Conservation (phyloP, 1,140 invertebrate species). For the Musca vetustissima region DNA sequence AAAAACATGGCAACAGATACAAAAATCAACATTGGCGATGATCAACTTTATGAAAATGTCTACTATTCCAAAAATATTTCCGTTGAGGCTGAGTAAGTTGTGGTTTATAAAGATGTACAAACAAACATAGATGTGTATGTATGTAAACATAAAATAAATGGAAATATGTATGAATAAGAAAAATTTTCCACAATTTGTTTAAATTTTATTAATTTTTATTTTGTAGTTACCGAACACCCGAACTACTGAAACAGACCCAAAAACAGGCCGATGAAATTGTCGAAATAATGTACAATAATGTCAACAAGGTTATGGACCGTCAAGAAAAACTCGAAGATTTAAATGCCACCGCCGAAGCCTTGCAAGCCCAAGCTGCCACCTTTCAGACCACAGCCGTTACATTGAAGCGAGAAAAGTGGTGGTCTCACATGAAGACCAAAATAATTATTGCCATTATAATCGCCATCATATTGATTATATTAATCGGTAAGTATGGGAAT, state of each 20-base stretch:
- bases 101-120: background rate
- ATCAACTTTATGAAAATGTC: background rate
- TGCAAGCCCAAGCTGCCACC: background rate
- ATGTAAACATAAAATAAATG: background rate
- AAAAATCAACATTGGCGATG: background rate
- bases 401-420: background rate
- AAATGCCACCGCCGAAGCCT: background rate
- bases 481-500: constrained; percentile 14
- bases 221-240: background rate
- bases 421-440: constrained; percentile 1
- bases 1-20: background rate
- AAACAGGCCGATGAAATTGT: constrained; percentile 2
- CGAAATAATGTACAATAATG: background rate
- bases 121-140: background rate
- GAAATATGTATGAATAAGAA: background rate
- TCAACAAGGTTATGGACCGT: background rate
- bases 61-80: background rate
- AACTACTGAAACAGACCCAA: constrained; percentile 2
- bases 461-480: background rate
- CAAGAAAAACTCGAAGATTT: background rate
- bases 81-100: background rate
- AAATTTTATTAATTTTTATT: background rate
- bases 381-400: background rate
- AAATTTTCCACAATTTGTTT: background rate
- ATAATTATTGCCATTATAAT: background rate